A percentile compares a stretch with the other conserved stretches of the same genome.
Evolutionary conservation across 2,888 invertebrate species (phyloP).

Genomic region (Cremastobaeus sp.): DNA sequence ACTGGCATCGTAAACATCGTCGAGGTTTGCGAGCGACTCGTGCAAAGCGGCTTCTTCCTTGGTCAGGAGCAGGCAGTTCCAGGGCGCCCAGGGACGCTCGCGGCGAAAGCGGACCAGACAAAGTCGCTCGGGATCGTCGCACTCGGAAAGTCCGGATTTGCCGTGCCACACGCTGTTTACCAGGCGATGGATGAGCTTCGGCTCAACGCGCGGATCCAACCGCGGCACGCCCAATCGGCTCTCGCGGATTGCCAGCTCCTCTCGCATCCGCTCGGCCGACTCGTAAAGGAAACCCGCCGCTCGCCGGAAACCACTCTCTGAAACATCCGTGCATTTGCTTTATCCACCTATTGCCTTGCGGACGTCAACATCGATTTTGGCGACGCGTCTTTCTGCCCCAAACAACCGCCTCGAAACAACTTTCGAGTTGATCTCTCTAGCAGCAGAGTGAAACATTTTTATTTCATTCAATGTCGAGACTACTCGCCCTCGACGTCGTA

Average conservation of each 20-base stretch:
- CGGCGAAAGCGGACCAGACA: constrained; percentile 88
- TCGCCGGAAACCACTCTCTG: constrained; percentile 38
- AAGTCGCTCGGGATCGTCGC: constrained; percentile 85
- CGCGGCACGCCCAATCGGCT: constrained; percentile 77
- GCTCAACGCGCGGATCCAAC: constrained; percentile 88
- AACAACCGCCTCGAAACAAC: constrained; percentile 1
- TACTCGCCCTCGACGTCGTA: background rate
- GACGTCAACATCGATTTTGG: constrained; percentile 1
- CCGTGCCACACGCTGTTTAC: constrained; percentile 94
- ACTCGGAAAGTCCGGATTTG: constrained; percentile 91
- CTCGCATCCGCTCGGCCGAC: constrained; percentile 86
- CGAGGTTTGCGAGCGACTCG: constrained; percentile 78
- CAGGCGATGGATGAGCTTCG: constrained; percentile 88
- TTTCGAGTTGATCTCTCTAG: background rate
- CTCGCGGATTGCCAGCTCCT: constrained; percentile 81
- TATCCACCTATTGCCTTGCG: background rate
- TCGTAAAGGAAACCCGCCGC: constrained; percentile 72
- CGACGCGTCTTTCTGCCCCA: too few species aligned
- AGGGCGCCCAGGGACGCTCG: constrained; percentile 92
- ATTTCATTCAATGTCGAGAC: constrained; percentile 5
- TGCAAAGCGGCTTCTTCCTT: constrained; percentile 89
- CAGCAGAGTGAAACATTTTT: background rate
- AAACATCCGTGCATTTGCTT: constrained; percentile 7
- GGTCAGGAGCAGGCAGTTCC: constrained; percentile 94
- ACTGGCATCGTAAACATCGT: constrained; percentile 83